Base-by-base conservation (phyloP, 2,113 vertebrate genomes). In the Chionis minor region DNA sequence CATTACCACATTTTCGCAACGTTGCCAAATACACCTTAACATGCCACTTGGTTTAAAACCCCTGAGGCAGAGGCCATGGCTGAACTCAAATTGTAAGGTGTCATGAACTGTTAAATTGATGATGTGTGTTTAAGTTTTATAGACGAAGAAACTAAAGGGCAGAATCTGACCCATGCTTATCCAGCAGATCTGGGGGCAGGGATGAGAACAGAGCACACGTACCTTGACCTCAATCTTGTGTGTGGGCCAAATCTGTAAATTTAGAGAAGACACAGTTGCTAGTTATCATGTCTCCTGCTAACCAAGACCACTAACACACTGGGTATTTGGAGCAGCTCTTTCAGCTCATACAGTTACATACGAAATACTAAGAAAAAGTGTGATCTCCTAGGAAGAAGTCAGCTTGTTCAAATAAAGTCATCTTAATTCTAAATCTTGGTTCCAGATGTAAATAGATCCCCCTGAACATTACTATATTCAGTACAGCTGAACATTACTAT, bases 121-220 rank as follows among this genome's bases (percentile, higher is more conserved):
- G 52, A 79, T 71, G 30, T 44, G 32, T 63, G 49, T 56, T 33
- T 65, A 89, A 81, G 55, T 78, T 97, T 92, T 88, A 86, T 40
- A 62, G 83, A 79, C 40, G 63, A 96, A 92, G 72, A 88, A 91
- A 81, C 47, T 81, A 81, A 94, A 88, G 80, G 55, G 52, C 52
- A 93, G 75, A 90, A 32, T 49, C 65, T 94, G 65, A 78, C 61
- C 73, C 56, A 75, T 6, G 6, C n/a, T 94, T 88, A 88, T 47
- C 22, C 56, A 74, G 45, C 58, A 92, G 42, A 85, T 81, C 82
- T 71, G 38, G 67, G 67, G 61, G 47, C 63, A 92, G 45, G 27
- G 30, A 79, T 55, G 33, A 89, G 70, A 96, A 69, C 6, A 87
- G 59, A 63, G 49, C 66, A 71, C 55, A 52, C 22, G 13, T 44